Percentiles rank a stretch among this genome's conserved stretches.
Evolutionary conservation across 2,888 invertebrate species (phyloP).

Genomic region (Drosophila anomalata): DNA sequence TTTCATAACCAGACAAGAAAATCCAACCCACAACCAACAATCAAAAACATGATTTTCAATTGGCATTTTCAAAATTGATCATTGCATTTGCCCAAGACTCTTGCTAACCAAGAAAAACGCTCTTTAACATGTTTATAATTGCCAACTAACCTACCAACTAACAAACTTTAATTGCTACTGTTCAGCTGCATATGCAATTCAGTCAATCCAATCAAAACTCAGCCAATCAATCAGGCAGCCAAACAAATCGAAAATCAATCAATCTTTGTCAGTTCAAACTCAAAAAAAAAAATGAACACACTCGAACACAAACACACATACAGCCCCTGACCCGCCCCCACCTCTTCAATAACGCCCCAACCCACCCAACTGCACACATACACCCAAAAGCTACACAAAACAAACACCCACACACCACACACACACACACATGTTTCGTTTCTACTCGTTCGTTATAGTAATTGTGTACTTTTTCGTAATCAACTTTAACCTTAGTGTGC

Average conservation of each 20-base stretch:
- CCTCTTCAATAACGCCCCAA: constrained; percentile 2
- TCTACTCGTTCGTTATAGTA: constrained; percentile 74
- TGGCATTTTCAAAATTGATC: constrained; percentile 25
- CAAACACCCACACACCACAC: constrained; percentile 21
- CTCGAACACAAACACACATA: constrained; percentile 18
- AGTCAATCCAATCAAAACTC: constrained; percentile 16
- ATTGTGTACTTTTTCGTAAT: constrained; percentile 70
- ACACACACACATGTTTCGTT: constrained; percentile 49
- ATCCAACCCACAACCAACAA: constrained; percentile 10
- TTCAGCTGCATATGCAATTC: constrained; percentile 34
- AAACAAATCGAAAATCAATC: constrained; percentile 45
- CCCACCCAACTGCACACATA: constrained; percentile 20
- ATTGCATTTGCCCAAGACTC: constrained; percentile 25
- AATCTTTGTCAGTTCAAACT: constrained; percentile 28
- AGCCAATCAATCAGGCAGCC: constrained; percentile 28
- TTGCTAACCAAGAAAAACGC: constrained; percentile 30
- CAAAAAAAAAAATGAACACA: constrained; percentile 17
- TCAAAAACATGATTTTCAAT: constrained; percentile 32
- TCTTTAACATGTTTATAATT: constrained; percentile 11
- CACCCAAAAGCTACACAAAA: constrained; percentile 13
- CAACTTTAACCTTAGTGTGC: constrained; percentile 67
- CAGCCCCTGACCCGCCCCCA: constrained; percentile 20
- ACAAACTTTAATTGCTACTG: constrained; percentile 48
- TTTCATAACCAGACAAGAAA: constrained; percentile 29
- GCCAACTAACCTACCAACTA: constrained; percentile 33